Conservation (phyloP, 2,888 invertebrate species). For the Tryphoninae sp. region DNA sequence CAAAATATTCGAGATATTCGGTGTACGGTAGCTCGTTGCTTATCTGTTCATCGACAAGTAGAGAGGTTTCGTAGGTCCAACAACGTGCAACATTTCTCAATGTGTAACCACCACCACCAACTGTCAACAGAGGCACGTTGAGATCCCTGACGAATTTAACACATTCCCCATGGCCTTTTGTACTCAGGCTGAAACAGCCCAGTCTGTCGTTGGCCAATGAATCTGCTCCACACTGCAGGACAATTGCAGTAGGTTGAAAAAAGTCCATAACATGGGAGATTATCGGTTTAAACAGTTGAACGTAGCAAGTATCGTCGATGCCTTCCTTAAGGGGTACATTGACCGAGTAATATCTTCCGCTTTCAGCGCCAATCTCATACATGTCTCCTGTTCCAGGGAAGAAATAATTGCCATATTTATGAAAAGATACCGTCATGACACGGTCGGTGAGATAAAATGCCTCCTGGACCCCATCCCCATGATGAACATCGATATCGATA, state of each 20-base stretch:
- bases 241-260: constrained; percentile 97
- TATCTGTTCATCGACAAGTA: constrained; percentile 95
- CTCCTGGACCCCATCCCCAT: constrained; percentile 98
- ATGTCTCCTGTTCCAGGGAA: constrained; percentile 99
- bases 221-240: constrained; percentile 99
- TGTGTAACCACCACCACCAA: constrained; percentile 94
- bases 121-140: constrained; percentile 94
- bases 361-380: constrained; percentile 98
- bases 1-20: constrained; percentile 98
- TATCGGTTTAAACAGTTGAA: constrained; percentile 96
- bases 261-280: constrained; percentile 97
- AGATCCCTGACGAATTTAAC: constrained; percentile 97
- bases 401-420: constrained; percentile 98
- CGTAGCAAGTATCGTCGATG: constrained; percentile 96
- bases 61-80: constrained; percentile 99
- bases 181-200: constrained; percentile 97
- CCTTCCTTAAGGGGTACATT: constrained; percentile 99
- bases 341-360: constrained; percentile 97
- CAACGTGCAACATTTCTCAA: constrained; percentile 98
- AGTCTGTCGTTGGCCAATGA: constrained; percentile 97
- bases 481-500: constrained; percentile 99
- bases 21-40: constrained; percentile 97
- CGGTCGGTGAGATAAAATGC: constrained; percentile 98
- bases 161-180: constrained; percentile 98
- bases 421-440: constrained; percentile 99